Conservation (phyloP, 2,888 invertebrate genomes). For the Morpho deidamia region DNA sequence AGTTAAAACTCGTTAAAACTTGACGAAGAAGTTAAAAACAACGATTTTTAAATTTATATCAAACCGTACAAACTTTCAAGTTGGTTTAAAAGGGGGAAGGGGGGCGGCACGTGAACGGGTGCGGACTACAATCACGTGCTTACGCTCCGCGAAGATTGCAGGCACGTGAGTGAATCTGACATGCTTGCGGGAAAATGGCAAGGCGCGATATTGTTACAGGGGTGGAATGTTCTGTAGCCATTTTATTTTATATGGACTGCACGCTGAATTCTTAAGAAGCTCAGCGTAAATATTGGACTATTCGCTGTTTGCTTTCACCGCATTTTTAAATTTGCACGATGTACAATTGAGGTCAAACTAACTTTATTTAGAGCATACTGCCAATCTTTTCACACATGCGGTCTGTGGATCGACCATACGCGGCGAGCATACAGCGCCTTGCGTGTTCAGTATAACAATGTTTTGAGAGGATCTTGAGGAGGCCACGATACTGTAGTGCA, state of each 20-base stretch:
- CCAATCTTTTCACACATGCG: no score
- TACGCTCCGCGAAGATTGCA: slow-evolving; percentile 12
- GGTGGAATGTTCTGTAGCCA: background rate
- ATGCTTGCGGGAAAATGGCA: slow-evolving; percentile 5
- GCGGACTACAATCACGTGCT: slow-evolving; percentile 10
- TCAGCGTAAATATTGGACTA: background rate
- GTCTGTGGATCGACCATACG: no score
- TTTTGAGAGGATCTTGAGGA: no score
- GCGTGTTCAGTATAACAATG: no score
- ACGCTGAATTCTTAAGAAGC: background rate
- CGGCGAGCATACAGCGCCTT: no score
- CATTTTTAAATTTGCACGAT: no score
- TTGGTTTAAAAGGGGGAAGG: background rate
- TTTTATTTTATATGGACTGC: background rate
- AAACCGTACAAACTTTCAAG: background rate
- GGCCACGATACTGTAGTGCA: no score
- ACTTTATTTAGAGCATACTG: no score
- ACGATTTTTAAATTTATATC: slow-evolving; percentile 4
- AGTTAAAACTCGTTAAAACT: no score
- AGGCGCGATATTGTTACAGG: background rate
- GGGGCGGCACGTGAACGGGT: background rate
- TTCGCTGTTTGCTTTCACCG: background rate
- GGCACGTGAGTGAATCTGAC: slow-evolving; percentile 18
- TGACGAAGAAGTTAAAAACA: background rate
- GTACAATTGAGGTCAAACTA: no score